phyloP scores from a whole-genome alignment of 2,113 vertebrate genomes.

The Xerus inauris region DNA sequence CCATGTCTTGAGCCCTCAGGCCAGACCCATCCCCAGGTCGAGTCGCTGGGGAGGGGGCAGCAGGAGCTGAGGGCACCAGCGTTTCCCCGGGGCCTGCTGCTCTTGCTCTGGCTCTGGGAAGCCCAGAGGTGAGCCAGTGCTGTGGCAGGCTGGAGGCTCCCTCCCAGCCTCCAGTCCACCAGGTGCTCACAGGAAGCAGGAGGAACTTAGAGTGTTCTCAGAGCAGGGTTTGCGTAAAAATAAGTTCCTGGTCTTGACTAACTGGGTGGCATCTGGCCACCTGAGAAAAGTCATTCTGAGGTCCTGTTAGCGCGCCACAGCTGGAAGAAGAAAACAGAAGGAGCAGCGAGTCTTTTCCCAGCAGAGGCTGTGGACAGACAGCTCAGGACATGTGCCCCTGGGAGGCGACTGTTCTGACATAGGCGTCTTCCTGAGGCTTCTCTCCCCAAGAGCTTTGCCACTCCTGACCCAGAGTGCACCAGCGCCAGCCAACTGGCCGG shows the following conservation, averaged over 20 bases:
- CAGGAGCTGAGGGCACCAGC: neutral
- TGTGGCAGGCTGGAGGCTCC: neutral
- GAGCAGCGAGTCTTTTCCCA: neutral
- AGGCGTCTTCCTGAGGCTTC: no score
- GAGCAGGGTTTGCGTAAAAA: neutral
- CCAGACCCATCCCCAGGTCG: neutral
- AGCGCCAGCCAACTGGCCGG: no score
- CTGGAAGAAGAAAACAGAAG: neutral
- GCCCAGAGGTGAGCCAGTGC: neutral
- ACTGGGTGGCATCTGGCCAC: no score
- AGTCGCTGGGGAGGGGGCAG: no score
- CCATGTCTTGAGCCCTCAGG: neutral
- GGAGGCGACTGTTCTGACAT: no score
- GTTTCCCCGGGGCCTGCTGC: neutral
- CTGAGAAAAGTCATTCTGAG: neutral
- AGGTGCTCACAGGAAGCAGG: neutral
- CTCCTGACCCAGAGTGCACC: no score
- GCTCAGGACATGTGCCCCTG: accelerated
- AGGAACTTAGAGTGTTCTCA: no score
- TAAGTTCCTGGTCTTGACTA: no score
- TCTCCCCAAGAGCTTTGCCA: no score
- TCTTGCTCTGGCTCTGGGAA: neutral
- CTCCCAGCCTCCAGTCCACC: neutral
- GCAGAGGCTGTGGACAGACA: neutral
- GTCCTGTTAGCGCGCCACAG: neutral